Conservation (phyloP, 2,888 invertebrate species). For the Galerucella nymphaeae region DNA sequence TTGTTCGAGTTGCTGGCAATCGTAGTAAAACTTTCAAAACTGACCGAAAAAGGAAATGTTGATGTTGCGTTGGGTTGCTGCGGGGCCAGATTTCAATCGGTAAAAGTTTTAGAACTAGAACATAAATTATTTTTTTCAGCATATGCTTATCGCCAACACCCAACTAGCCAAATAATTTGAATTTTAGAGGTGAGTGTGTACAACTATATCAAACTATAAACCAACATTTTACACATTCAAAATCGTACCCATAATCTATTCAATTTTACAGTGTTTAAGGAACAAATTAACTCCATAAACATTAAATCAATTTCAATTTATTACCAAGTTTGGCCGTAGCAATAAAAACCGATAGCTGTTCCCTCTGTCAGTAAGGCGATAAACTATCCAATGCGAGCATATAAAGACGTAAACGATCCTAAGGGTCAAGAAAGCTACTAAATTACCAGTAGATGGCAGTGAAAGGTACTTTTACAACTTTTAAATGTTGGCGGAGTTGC, state of each 20-base stretch:
- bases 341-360: conserved; percentile 47
- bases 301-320: conserved; percentile 18
- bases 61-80: not conserved
- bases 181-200: not conserved
- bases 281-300: conserved; percentile 6
- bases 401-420: conserved; percentile 46
- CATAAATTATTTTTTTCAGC: not conserved
- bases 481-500: conserved; percentile 28
- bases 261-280: not conserved
- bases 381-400: conserved; percentile 61
- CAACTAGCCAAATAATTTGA: not conserved
- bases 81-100: not conserved
- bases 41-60: conserved; percentile 11
- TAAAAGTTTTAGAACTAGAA: not conserved
- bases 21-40: conserved; percentile 12
- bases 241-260: too few species aligned
- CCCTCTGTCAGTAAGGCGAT: conserved; percentile 64
- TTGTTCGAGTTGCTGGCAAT: conserved; percentile 6
- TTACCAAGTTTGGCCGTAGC: conserved; percentile 17
- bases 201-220: too few species aligned
- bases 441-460: conserved; percentile 65
- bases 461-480: conserved; percentile 53
- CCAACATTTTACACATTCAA: too few species aligned
- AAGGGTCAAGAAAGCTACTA: conserved; percentile 63
- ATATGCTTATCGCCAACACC: not conserved